Evolutionary conservation across 2,113 vertebrate species (phyloP).

Genomic region (Tetraodon nigroviridis): DNA sequence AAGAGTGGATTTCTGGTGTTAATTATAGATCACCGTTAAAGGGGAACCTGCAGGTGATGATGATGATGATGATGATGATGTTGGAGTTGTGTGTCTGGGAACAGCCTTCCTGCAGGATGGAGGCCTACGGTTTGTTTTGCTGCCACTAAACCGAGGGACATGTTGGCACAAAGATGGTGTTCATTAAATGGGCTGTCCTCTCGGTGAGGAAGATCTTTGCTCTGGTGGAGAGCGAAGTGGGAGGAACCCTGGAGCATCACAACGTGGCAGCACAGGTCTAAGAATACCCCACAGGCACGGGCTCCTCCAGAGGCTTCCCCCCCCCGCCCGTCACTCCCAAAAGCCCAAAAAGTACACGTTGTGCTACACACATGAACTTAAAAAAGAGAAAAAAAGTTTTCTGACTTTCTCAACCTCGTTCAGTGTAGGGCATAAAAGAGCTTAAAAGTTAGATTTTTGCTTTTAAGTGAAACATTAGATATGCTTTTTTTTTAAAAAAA

Average conservation of each 20-base stretch:
- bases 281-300: conserved; percentile 48
- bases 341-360: no score
- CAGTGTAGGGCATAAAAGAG: no score
- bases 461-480: no score
- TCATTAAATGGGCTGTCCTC: conserved; percentile 1
- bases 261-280: conserved; percentile 71
- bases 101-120: not conserved
- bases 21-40: conserved; percentile 46
- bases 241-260: conserved; percentile 67
- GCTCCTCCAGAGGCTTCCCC: conserved; percentile 23
- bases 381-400: no score
- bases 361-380: no score
- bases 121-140: not conserved
- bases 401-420: no score
- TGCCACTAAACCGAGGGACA: conserved; percentile 26
- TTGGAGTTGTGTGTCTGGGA: not conserved
- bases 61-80: not conserved
- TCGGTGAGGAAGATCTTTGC: no score
- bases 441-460: no score
- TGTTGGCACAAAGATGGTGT: conserved; percentile 46
- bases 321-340: conserved; percentile 10
- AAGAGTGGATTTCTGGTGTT: conserved; percentile 12
- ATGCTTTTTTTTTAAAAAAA: no score
- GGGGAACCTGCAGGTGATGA: conserved; percentile 15
- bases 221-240: conserved; percentile 33